Percentiles rank a stretch among this genome's conserved stretches.
These are phyloP conservation scores for Psettodes erumei DNA, from an alignment of 2,113 vertebrate genomes.

Conservation along the genomic window DNA sequence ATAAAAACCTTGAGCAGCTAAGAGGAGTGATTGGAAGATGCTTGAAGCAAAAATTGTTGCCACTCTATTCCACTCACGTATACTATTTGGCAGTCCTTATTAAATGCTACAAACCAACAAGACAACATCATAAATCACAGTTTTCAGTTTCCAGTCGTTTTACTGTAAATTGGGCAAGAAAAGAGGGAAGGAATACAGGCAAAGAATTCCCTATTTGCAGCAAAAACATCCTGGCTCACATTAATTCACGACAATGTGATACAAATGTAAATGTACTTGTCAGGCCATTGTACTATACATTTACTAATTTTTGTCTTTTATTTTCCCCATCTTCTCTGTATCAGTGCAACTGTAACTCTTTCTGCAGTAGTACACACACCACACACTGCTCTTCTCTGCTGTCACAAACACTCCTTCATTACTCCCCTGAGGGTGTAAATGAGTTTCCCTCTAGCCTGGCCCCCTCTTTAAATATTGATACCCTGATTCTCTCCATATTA, in stretches of 20 bases:
- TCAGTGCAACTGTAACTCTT: slow-evolving; percentile 20
- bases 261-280: slow-evolving; percentile 14
- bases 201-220: not conserved
- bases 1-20: slow-evolving; percentile 14
- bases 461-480: slow-evolving; percentile 72
- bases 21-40: slow-evolving; percentile 28
- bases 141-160: not conserved
- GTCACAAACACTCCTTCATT: slow-evolving; percentile 45
- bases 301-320: not conserved
- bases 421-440: slow-evolving; percentile 24
- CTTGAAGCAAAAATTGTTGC: slow-evolving; percentile 17
- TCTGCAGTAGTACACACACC: slow-evolving; percentile 1
- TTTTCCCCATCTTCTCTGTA: slow-evolving; percentile 6
- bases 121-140: slow-evolving; percentile 26
- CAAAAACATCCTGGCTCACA: slow-evolving; percentile 16
- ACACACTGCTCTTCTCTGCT: slow-evolving; percentile 4
- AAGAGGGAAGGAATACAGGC: not conserved
- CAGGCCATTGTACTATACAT: not conserved
- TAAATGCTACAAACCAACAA: slow-evolving; percentile 31
- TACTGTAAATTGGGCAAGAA: slow-evolving; percentile 19
- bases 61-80: slow-evolving; percentile 14
- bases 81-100: slow-evolving; percentile 1
- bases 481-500: slow-evolving; percentile 63
- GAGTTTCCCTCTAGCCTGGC: slow-evolving; percentile 38
- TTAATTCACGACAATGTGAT: slow-evolving; percentile 17